These are phyloP conservation scores for Pseudomyrmex flavicornis DNA, from an alignment of 1,140 invertebrate genomes.

Conservation along the genomic window DNA sequence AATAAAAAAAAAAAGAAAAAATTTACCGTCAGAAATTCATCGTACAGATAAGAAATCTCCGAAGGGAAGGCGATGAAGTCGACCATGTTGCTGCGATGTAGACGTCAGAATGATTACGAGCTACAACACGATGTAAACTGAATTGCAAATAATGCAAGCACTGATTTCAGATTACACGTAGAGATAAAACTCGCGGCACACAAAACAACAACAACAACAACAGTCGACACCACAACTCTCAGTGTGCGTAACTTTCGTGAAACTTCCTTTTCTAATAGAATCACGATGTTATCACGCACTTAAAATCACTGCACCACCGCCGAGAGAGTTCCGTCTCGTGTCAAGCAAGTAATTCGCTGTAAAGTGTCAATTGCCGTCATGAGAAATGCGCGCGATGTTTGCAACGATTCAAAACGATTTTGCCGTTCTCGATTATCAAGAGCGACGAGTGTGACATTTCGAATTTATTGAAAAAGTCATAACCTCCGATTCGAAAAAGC, in stretches of 20 bases:
- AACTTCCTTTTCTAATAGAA: neutral
- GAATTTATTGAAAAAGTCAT: neutral
- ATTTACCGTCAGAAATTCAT: slow-evolving; percentile 78
- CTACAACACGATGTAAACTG: slow-evolving; percentile 17
- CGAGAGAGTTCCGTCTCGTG: slow-evolving; percentile 4
- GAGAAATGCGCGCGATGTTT: neutral
- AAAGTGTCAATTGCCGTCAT: neutral
- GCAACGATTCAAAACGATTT: neutral
- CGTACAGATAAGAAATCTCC: slow-evolving; percentile 81
- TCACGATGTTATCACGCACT: slow-evolving; percentile 24
- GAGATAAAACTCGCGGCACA: slow-evolving; percentile 13
- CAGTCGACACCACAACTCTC: slow-evolving; percentile 2
- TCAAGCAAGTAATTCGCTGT: neutral
- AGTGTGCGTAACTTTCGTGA: slow-evolving; percentile 8
- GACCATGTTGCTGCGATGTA: slow-evolving; percentile 75
- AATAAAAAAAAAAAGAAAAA: slow-evolving; percentile 34
- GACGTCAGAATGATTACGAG: neutral
- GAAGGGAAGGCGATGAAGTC: slow-evolving; percentile 79
- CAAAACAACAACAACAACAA: neutral
- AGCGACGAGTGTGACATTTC: neutral
- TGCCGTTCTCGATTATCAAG: neutral
- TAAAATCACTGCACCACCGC: slow-evolving; percentile 18
- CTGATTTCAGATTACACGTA: slow-evolving; percentile 44
- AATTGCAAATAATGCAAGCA: slow-evolving; percentile 38
- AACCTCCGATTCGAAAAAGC: neutral